Evolutionary conservation across 2,797 vertebrate genomes (phyloP), one percentile per base, ranked within the genome.

Genomic region (Xyrichtys novacula): DNA sequence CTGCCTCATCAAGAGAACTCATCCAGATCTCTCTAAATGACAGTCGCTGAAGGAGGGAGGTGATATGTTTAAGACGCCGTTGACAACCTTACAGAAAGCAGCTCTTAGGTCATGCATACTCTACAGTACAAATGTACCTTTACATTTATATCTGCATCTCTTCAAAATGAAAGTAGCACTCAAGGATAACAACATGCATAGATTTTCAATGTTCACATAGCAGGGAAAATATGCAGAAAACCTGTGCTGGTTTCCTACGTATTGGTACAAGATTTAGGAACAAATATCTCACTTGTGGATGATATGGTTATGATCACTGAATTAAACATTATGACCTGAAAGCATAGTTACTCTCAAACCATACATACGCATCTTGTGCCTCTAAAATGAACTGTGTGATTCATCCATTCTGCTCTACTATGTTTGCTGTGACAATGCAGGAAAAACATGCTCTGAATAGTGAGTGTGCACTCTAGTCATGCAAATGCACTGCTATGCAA

Each of bases 181-280:
- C 81, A 38, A 82, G 76, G 80, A 83, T 81, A 83, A 86, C 78
- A 75, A 89, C 94, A 94, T 94, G 94, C 93, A 94, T 94, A 94
- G 93, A 90, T 93, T 89, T 81, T 84, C 66, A 71, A 64, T 82
- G 77, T 86, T 85, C 87, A 92, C 88, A 86, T 83, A 86, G 81
- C 81, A 88, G 76, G 84, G 86, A 85, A 74, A 76, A 85, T 70
- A 69, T 62, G 76, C 52, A 69, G 32, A 83, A 79, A 82, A 83
- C 71, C 59, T 71, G 71, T 59, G 74, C 55, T 58, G 74, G 54
- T 60, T 74, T 73, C 40, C 26, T 63, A 68, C 63, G 40, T 31
- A 58, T 6, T 60, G 44, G 28, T 76, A 74, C 66, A 53, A 53
- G 38, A 65, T 59, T 63, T 50, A 29, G 63, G 76, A 71, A 69